Conservation (phyloP, 2,888 invertebrate genomes). For the Acanthoscelides obtectus region DNA sequence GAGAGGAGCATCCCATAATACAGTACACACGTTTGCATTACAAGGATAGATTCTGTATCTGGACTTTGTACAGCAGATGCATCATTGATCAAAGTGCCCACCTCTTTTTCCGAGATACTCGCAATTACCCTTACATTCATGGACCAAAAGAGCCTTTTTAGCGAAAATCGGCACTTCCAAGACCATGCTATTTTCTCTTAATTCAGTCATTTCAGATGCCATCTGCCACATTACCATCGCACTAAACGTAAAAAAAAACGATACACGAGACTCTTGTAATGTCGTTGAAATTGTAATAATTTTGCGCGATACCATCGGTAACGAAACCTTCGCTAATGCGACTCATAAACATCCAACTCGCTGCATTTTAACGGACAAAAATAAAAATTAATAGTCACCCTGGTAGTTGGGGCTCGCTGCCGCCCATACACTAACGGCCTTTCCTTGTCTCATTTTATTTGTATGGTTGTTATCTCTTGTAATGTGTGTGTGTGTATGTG, state of each 20-base stretch:
- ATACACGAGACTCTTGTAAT: background rate
- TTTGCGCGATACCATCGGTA: background rate
- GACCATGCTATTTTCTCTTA: background rate
- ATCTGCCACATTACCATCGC: background rate
- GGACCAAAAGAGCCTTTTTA: background rate
- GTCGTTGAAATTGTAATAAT: background rate
- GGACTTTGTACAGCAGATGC: no score
- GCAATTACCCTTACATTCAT: background rate
- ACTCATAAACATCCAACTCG: background rate
- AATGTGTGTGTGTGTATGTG: background rate
- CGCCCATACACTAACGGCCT: background rate
- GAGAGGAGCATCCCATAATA: no score
- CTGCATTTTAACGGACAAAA: background rate
- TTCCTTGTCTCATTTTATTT: background rate
- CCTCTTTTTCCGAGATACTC: no score
- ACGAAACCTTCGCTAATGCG: background rate
- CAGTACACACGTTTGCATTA: no score
- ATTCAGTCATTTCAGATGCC: background rate
- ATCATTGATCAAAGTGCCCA: no score
- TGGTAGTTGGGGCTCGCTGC: background rate
- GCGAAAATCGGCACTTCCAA: background rate
- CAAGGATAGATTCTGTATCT: no score
- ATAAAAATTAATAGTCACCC: background rate
- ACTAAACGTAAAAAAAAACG: background rate
- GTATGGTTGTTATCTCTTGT: background rate